Base-by-base conservation (phyloP, 2,888 invertebrate species). In the Sinohyriopsis cumingii region DNA sequence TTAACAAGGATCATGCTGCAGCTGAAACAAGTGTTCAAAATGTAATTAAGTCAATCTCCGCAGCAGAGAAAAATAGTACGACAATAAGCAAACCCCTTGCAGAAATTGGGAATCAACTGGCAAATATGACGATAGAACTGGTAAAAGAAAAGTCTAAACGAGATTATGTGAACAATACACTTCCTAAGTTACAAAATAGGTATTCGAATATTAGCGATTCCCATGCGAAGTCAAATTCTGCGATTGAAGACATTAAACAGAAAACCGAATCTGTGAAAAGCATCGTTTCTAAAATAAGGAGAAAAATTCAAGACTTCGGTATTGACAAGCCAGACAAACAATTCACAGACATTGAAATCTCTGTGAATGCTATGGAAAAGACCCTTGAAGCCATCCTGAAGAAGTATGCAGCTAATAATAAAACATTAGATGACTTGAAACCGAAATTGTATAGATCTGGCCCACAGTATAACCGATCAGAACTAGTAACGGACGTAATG, bases 291-390 rank as follows among this genome's bases (percentile, higher is more conserved):
- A 75, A 70, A 64, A 75, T 77, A 3, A 75, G 75, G 60, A 68
- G 75, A 9, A 77, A 77, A 25, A 73, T 77, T 75, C 56, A 24
- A 2, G 24, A 63, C n/a, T 77, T 73, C 59, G 75, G 73, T 19
- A 22, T 75, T 1, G 59, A 68, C 9, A 75, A 77, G 59, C 63
- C 75, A 3, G 75, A 73, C 55, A 70, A 62, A 6, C 65, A 73
- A 15, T 33, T 77, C 6, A 54, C 59, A 45, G 56, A 69, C 1
- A 75, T 75, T 75, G 70, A 71, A 19, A 24, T 54, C 2, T 63
- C 66, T n/a, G 73, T 77, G 6, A 45, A 53, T 45, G 65, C 65
- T 61, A 55, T 77, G 3, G 70, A 77, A 53, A 61, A 64, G 12
- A 73, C 71, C 5, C 59, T 75, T 15, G 33, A 25, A 22, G 24